Evolutionary conservation across 2,888 invertebrate genomes (phyloP).

Genomic region (Drosophila merina): DNA sequence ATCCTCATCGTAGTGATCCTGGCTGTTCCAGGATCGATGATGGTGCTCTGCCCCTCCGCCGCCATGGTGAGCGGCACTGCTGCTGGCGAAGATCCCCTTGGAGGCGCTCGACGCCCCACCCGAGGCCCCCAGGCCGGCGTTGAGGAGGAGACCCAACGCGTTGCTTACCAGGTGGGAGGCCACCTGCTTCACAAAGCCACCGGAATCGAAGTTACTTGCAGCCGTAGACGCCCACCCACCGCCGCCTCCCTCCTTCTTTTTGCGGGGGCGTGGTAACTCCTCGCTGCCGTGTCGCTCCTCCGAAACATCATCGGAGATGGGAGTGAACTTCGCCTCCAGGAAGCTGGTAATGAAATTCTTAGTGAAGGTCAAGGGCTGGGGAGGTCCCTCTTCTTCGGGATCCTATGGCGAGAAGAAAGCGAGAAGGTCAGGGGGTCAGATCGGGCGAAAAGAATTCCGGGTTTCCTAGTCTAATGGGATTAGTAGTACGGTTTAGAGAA

Average conservation of each 20-base stretch:
- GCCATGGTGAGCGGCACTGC: slow-evolving; percentile 53
- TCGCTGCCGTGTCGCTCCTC: slow-evolving; percentile 64
- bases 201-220: slow-evolving; percentile 72
- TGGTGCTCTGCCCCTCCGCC: slow-evolving; percentile 2
- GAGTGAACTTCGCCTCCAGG: slow-evolving; percentile 78
- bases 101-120: slow-evolving; percentile 82
- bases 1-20: slow-evolving; percentile 7
- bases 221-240: slow-evolving; percentile 23
- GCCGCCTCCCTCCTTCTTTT: slow-evolving; percentile 34
- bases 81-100: slow-evolving; percentile 64
- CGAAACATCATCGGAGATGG: slow-evolving; percentile 53
- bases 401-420: slow-evolving; percentile 64
- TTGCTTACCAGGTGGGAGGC: slow-evolving; percentile 81
- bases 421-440: not conserved
- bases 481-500: slow-evolving; percentile 50
- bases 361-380: slow-evolving; percentile 80
- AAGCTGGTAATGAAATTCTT: slow-evolving; percentile 80
- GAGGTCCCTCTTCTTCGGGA: slow-evolving; percentile 83
- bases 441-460: too few relatives aligned
- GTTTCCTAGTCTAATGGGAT: slow-evolving; percentile 12
- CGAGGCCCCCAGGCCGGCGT: slow-evolving; percentile 81
- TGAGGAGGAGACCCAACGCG: slow-evolving; percentile 79
- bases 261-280: slow-evolving; percentile 41
- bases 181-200: slow-evolving; percentile 82
- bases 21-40: slow-evolving; percentile 26